phyloP scores from a whole-genome alignment of 2,888 invertebrate genomes.

The Cheilosia vernalis region DNA sequence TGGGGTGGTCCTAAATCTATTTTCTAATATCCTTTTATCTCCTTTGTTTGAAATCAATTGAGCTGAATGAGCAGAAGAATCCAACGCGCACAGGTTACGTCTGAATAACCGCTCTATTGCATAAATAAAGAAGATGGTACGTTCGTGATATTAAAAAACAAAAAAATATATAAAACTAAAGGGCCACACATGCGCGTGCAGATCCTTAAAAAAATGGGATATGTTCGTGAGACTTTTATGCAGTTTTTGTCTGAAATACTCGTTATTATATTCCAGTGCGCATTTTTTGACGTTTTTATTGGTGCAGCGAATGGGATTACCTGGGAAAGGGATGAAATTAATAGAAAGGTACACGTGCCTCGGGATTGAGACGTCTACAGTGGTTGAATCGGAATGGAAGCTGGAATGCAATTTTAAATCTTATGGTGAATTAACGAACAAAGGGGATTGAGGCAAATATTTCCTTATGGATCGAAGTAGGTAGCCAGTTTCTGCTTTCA shows the following conservation, averaged over 20 bases:
- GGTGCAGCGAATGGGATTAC: slow-evolving; percentile 75
- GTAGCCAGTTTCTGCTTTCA: too few relatives aligned
- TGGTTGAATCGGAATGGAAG: not conserved
- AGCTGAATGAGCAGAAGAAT: slow-evolving; percentile 55
- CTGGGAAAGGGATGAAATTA: slow-evolving; percentile 25
- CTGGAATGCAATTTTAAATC: slow-evolving; percentile 13
- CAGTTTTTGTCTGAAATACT: slow-evolving; percentile 35
- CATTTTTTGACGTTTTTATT: slow-evolving; percentile 71
- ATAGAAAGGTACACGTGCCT: slow-evolving; percentile 61
- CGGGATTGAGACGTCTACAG: slow-evolving; percentile 14
- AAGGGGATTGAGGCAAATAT: too few relatives aligned
- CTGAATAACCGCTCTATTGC: slow-evolving; percentile 41
- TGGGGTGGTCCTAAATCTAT: slow-evolving; percentile 65
- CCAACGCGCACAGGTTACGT: slow-evolving; percentile 38
- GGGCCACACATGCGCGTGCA: slow-evolving; percentile 81
- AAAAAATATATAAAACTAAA: slow-evolving; percentile 49
- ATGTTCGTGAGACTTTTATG: slow-evolving; percentile 54
- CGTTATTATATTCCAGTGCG: slow-evolving; percentile 29
- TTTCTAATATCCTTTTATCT: slow-evolving; percentile 48
- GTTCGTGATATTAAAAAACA: slow-evolving; percentile 50
- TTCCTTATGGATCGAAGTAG: too few relatives aligned
- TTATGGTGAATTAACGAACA: too few relatives aligned
- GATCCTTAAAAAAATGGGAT: slow-evolving; percentile 47
- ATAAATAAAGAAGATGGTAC: slow-evolving; percentile 37
- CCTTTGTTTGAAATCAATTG: slow-evolving; percentile 68